Percentiles rank a stretch among this genome's conserved stretches.
These are phyloP conservation scores for Calycopis cecrops DNA, from an alignment of 1,140 invertebrate species.

Conservation along the genomic window DNA sequence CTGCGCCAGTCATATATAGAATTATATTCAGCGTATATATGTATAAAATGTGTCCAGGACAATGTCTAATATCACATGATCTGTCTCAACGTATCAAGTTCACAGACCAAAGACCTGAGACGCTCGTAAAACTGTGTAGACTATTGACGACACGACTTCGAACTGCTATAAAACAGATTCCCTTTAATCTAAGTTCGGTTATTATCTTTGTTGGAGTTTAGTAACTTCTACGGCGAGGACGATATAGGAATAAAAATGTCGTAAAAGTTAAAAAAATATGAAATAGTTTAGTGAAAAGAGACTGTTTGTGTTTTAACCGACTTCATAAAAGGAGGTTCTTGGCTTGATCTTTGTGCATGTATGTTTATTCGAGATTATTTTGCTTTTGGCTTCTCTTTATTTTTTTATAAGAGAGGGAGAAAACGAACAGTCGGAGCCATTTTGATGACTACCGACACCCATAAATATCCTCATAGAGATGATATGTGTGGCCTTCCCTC, in stretches of 20 bases:
- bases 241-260: neutral
- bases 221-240: neutral
- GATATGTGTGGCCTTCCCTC: no score
- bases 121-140: slow-evolving; percentile 12
- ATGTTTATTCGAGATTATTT: no score
- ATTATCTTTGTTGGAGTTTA: slow-evolving; percentile 5
- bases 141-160: slow-evolving; percentile 14
- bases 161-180: slow-evolving; percentile 12
- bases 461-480: no score
- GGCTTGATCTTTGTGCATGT: no score
- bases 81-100: neutral
- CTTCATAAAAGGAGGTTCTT: no score
- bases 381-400: no score
- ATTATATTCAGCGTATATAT: neutral
- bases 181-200: slow-evolving; percentile 3
- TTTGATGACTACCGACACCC: no score
- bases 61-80: slow-evolving; percentile 19
- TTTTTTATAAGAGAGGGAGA: no score
- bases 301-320: no score
- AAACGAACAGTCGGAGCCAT: no score
- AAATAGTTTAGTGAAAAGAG: no score
- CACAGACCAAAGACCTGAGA: neutral
- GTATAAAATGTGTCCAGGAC: neutral
- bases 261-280: neutral
- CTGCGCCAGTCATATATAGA: no score